Conservation (phyloP, 2,113 vertebrate genomes). For the Epinephelus cyanopodus region DNA sequence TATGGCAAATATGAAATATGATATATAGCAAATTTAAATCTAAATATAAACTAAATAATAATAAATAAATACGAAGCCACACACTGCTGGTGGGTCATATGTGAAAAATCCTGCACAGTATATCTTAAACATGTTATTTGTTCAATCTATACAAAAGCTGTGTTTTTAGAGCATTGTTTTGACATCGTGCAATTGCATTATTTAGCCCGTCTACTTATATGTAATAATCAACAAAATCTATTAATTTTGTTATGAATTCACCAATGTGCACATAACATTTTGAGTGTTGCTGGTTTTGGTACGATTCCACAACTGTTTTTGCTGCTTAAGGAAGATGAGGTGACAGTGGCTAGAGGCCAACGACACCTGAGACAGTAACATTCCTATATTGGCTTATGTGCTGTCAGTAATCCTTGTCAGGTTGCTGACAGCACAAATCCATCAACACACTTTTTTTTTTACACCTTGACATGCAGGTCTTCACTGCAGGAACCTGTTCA, state of each 20-base stretch:
- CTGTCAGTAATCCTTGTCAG: background rate
- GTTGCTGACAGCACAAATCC: slow-evolving; percentile 8
- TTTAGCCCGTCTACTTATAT: background rate
- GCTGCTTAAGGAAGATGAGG: background rate
- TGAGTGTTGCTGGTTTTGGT: background rate
- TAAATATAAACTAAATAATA: no score
- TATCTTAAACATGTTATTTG: no score
- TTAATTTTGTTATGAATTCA: background rate
- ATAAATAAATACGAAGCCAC: no score
- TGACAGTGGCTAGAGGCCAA: background rate
- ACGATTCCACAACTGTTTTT: background rate
- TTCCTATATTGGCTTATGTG: no score
- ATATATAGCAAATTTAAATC: no score
- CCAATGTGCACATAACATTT: background rate
- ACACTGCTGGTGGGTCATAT: no score
- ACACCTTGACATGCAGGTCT: background rate
- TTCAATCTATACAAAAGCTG: no score
- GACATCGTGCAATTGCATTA: background rate
- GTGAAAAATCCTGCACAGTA: no score
- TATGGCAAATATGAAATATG: no score
- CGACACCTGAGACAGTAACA: background rate
- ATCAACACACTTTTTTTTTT: background rate
- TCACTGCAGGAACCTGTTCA: background rate
- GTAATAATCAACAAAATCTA: background rate
- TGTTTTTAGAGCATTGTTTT: background rate